Base-by-base conservation (phyloP, 1,140 invertebrate genomes). In the Bombus picipes region DNA sequence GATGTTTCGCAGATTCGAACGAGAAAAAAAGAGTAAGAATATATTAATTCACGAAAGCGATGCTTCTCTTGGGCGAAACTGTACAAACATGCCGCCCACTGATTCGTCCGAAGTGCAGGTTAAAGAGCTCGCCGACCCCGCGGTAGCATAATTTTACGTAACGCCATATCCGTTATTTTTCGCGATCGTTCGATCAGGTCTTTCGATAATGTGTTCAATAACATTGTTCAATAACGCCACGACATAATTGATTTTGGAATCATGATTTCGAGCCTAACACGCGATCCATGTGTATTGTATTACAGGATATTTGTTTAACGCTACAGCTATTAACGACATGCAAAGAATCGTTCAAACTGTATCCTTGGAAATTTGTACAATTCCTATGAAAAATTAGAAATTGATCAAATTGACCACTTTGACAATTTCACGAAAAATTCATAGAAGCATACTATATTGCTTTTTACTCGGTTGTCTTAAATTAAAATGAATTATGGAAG, bases 101-200 rank as follows among this genome's bases (percentile, higher is more conserved):
- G 57, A 34, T 34, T 53, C 41, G 72, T 25, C 41, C 41, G 12
- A 68, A 47, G 70, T 12, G 80, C 32, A 34, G 10, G 80, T 32
- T 59, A 83, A 77, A 25, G 73, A 53, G 73, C 81, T 68, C 28
- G 57, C 47, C 34, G 81, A 68, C 53, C 66, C 70, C 74, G 83
- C 34, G 57, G 4, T 68, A 37, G 66, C 68, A 80, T 72, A 85
- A 80, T 72, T 65, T 85, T 85, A 73, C 62, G 68, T 73, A 85
- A 85, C 34, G 43, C 43, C 41, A 37, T 72, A 18, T 57, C 74
- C 43, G 41, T 66, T 32, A 53, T 85, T 80, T 78, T 80, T 59
- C 75, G 12, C 47, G 47, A 81, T 43, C 47, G 79, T 22, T 39
- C 79, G 68, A 80, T 80, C n/a, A 32, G 65, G 37, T 79, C 66